Conservation (phyloP, 2,888 invertebrate species). For the Lepetodrilus schrolli region DNA sequence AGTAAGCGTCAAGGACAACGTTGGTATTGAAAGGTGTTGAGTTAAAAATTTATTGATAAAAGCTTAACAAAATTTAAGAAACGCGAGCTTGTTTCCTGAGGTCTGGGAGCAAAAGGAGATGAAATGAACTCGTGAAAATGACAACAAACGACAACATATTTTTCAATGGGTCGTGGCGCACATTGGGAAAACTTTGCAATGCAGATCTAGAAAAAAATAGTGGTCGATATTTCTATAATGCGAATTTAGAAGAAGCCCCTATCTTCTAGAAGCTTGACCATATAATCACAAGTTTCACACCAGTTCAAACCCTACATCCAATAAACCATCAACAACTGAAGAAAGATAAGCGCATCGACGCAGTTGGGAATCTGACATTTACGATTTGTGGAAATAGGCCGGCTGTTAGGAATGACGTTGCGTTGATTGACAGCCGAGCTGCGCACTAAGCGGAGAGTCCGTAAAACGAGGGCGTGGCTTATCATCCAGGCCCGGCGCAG, state of each 20-base stretch:
- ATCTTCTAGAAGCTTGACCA: too few species aligned
- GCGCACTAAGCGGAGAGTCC: neutral
- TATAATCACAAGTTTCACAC: neutral
- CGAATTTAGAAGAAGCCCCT: neutral
- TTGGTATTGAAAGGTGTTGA: neutral
- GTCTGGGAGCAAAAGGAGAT: neutral
- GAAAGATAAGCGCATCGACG: conserved; percentile 3
- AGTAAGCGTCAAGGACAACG: neutral
- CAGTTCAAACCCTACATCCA: neutral
- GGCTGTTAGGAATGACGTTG: neutral
- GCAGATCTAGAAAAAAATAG: too few species aligned
- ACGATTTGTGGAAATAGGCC: conserved; percentile 31
- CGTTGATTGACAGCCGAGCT: conserved; percentile 17
- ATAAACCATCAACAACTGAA: conserved; percentile 14
- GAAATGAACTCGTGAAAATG: conserved; percentile 5
- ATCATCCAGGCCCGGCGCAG: conserved; percentile 14
- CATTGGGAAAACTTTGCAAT: neutral
- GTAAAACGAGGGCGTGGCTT: conserved; percentile 16
- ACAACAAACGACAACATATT: conserved; percentile 27
- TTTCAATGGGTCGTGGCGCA: neutral
- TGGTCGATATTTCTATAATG: neutral
- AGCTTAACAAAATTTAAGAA: conserved; percentile 24
- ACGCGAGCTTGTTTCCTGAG: conserved; percentile 22
- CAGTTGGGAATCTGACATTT: conserved; percentile 5
- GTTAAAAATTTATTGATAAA: conserved; percentile 28